Percentiles rank a stretch among this genome's conserved stretches.
phyloP scores from a whole-genome alignment of 2,888 invertebrate genomes.

The Mantis religiosa region DNA sequence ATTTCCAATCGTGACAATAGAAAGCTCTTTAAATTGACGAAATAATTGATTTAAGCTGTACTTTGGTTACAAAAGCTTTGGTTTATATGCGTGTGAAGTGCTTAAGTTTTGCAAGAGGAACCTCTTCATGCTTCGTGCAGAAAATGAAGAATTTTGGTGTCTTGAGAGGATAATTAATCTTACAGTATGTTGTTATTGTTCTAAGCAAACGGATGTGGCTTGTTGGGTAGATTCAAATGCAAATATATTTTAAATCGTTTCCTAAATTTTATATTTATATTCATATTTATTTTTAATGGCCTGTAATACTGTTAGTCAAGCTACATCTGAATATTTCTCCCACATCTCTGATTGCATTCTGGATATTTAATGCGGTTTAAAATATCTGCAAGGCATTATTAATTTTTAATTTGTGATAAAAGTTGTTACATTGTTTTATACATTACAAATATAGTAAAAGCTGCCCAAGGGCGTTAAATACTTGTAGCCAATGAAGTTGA shows the following conservation, averaged over 20 bases:
- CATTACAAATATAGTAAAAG: too few species aligned
- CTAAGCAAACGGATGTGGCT: neutral
- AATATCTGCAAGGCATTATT: too few species aligned
- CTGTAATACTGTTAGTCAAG: too few species aligned
- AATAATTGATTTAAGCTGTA: neutral
- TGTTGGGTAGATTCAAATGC: neutral
- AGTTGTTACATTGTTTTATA: too few species aligned
- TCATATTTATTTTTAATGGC: too few species aligned
- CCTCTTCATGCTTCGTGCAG: neutral
- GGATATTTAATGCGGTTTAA: too few species aligned
- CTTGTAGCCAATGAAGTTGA: too few species aligned
- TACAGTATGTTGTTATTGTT: neutral
- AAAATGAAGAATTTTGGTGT: neutral
- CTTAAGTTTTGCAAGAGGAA: neutral
- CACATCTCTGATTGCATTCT: too few species aligned
- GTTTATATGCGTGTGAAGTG: neutral
- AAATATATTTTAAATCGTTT: neutral
- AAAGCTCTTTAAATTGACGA: neutral
- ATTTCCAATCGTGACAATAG: neutral
- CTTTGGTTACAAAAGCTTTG: neutral
- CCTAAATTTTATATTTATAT: neutral
- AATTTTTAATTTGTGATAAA: too few species aligned
- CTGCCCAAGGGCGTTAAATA: too few species aligned
- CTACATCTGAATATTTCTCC: too few species aligned
- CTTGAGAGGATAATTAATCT: neutral